Conservation (phyloP, 2,113 vertebrate species). For the Nerophis lumbriciformis region DNA sequence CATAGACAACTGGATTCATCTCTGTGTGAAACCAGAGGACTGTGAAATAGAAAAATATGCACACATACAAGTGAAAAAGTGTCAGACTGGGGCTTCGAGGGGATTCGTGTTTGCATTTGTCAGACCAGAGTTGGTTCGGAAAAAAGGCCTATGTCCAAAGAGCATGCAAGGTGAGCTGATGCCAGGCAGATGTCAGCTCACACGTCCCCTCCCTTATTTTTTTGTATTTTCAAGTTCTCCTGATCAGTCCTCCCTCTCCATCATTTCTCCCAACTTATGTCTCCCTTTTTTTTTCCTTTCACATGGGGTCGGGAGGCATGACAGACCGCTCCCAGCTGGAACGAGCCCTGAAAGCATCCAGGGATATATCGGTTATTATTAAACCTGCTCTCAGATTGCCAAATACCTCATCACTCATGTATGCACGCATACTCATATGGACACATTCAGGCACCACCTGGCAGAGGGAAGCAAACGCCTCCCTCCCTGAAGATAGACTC, state of each 20-base stretch:
- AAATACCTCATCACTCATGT: slow-evolving; percentile 60
- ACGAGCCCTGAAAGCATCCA: slow-evolving; percentile 46
- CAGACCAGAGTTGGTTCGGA: slow-evolving; percentile 42
- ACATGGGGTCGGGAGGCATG: slow-evolving; percentile 48
- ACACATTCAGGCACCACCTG: slow-evolving; percentile 52
- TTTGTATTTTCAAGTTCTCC: slow-evolving; percentile 16
- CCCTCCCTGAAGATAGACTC: slow-evolving; percentile 48
- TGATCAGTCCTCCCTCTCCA: slow-evolving; percentile 20
- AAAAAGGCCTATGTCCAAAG: slow-evolving; percentile 49
- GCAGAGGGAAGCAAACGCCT: slow-evolving; percentile 45
- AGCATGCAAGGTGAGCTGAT: slow-evolving; percentile 61
- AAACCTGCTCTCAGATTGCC: slow-evolving; percentile 52
- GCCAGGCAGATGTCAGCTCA: slow-evolving; percentile 61
- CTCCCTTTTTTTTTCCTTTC: slow-evolving; percentile 30
- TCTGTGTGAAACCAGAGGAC: slow-evolving; percentile 56
- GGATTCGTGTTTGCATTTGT: slow-evolving; percentile 56
- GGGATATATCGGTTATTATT: slow-evolving; percentile 63
- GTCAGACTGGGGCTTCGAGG: slow-evolving; percentile 54
- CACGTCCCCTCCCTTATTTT: slow-evolving; percentile 51
- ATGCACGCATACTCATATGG: slow-evolving; percentile 12
- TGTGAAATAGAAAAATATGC: slow-evolving; percentile 39
- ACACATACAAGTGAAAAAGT: slow-evolving; percentile 53
- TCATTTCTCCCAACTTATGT: slow-evolving; percentile 20
- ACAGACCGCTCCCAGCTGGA: slow-evolving; percentile 60
- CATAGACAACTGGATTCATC: slow-evolving; percentile 52